Evolutionary conservation across 2,797 vertebrate genomes (phyloP).

Genomic region (Zenarchopterus dispar): DNA sequence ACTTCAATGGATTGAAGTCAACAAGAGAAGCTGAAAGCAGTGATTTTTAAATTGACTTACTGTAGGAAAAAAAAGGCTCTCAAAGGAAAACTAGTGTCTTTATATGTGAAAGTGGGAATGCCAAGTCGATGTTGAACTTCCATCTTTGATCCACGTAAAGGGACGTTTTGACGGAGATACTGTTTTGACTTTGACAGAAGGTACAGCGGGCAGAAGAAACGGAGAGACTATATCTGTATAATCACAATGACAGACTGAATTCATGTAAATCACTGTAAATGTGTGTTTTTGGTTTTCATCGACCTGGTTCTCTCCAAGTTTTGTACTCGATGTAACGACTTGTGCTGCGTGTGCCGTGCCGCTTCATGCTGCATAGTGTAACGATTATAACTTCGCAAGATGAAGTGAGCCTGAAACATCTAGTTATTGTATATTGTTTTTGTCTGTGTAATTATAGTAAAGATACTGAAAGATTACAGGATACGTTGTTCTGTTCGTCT

Average conservation of each 20-base stretch:
- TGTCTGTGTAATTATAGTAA: conserved; percentile 85
- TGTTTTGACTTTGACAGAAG: conserved; percentile 25
- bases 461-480: conserved; percentile 70
- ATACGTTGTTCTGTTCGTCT: neutral
- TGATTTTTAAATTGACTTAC: conserved; percentile 15
- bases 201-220: conserved; percentile 28
- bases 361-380: conserved; percentile 70
- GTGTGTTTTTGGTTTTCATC: conserved; percentile 68
- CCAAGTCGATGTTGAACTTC: conserved; percentile 29
- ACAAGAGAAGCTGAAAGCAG: neutral
- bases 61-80: conserved; percentile 26
- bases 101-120: conserved; percentile 30
- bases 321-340: conserved; percentile 74
- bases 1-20: too few relatives aligned
- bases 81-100: conserved; percentile 19
- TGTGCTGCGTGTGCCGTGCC: conserved; percentile 64
- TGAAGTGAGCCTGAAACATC: conserved; percentile 68
- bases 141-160: conserved; percentile 26
- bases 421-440: conserved; percentile 81
- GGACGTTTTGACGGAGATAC: conserved; percentile 21
- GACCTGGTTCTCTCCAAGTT: conserved; percentile 69
- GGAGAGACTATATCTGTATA: conserved; percentile 45
- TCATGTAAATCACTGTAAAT: conserved; percentile 82
- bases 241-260: conserved; percentile 55
- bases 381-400: conserved; percentile 44